A percentile compares a stretch with the other conserved stretches of the same genome.
Conservation (phyloP, 1,140 invertebrate genomes). For the Polyergus mexicanus region DNA sequence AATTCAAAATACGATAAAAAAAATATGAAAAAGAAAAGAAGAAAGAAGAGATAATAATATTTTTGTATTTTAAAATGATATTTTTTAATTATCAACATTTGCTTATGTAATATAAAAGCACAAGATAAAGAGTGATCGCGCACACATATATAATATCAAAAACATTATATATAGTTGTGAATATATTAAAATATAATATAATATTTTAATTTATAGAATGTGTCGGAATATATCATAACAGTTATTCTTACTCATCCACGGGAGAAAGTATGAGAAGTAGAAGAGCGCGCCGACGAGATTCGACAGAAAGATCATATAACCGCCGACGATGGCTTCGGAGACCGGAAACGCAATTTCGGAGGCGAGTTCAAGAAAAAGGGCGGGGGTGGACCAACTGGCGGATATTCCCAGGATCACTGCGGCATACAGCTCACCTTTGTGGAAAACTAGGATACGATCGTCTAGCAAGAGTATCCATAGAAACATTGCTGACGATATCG, state of each 20-base stretch:
- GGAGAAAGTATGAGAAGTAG: conserved; percentile 83
- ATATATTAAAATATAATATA: not conserved
- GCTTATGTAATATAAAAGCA: too few relatives aligned
- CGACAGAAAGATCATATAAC: conserved; percentile 84
- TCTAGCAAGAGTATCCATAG: conserved; percentile 81
- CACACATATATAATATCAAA: too few relatives aligned
- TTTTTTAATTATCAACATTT: too few relatives aligned
- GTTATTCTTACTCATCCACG: conserved; percentile 77
- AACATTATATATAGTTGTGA: too few relatives aligned
- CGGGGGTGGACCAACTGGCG: conserved; percentile 84
- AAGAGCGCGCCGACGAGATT: conserved; percentile 84
- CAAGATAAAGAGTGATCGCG: too few relatives aligned
- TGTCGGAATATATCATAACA: not conserved
- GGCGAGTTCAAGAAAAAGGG: conserved; percentile 86
- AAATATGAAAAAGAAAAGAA: too few relatives aligned
- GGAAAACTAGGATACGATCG: conserved; percentile 76
- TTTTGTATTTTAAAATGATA: too few relatives aligned
- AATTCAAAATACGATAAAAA: too few relatives aligned
- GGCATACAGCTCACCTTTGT: conserved; percentile 75
- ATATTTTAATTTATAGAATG: conserved; percentile 5
- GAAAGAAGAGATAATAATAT: too few relatives aligned
- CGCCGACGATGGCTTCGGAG: conserved; percentile 85
- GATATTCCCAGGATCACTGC: conserved; percentile 82
- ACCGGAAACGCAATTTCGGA: conserved; percentile 87
- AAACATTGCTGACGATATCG: conserved; percentile 80